phyloP scores from a whole-genome alignment of 2,888 invertebrate genomes.

The Drosophila peninsularis region DNA sequence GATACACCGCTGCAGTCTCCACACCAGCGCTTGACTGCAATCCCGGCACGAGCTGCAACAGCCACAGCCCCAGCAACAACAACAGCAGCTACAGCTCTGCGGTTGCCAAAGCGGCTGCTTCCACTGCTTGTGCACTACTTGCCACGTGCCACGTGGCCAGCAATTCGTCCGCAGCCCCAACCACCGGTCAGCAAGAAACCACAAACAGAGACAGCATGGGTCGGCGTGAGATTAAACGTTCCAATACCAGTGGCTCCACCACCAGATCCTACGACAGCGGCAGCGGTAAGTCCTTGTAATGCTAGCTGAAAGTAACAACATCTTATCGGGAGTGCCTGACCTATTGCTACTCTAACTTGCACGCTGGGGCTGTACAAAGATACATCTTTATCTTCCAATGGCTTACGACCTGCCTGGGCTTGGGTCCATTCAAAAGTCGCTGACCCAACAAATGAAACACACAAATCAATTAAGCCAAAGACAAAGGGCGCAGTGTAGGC shows the following conservation, averaged over 20 bases:
- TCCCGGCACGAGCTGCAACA: slow-evolving; percentile 26
- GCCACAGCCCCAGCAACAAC: slow-evolving; percentile 46
- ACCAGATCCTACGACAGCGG: slow-evolving; percentile 83
- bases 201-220: slow-evolving; percentile 79
- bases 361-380: not conserved
- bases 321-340: not conserved
- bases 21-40: slow-evolving; percentile 66
- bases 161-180: slow-evolving; percentile 28
- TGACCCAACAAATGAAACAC: slow-evolving; percentile 8
- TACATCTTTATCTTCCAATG: too few species aligned
- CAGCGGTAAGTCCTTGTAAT: slow-evolving; percentile 79
- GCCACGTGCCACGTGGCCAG: slow-evolving; percentile 72
- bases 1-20: slow-evolving; percentile 54
- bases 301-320: not conserved
- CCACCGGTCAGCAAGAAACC: slow-evolving; percentile 23
- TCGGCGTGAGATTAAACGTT: slow-evolving; percentile 84
- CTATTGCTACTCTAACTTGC: not conserved
- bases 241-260: slow-evolving; percentile 83
- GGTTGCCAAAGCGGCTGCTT: slow-evolving; percentile 68
- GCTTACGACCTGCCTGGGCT: not conserved
- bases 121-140: slow-evolving; percentile 67
- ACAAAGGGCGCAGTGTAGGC: slow-evolving; percentile 25
- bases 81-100: slow-evolving; percentile 57
- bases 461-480: slow-evolving; percentile 51
- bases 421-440: not conserved